These are phyloP conservation scores for Andrena minutula DNA, from an alignment of 2,888 invertebrate species.

Conservation along the genomic window DNA sequence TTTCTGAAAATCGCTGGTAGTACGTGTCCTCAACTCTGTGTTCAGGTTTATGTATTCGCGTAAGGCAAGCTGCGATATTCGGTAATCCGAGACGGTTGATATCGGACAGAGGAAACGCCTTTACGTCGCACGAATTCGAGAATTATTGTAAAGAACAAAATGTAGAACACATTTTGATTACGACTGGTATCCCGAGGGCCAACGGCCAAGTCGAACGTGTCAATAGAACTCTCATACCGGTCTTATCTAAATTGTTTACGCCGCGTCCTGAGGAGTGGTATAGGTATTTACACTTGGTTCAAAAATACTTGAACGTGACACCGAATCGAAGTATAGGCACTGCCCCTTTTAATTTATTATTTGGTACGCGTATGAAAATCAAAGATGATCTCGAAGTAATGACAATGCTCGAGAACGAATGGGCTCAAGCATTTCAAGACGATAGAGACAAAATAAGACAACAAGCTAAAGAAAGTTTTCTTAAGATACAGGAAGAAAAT, in stretches of 20 bases:
- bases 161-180: slow-evolving; percentile 45
- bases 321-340: slow-evolving; percentile 58
- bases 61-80: slow-evolving; percentile 30
- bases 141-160: slow-evolving; percentile 37
- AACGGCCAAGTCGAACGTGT: not conserved
- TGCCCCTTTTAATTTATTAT: slow-evolving; percentile 28
- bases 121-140: slow-evolving; percentile 44
- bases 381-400: not conserved
- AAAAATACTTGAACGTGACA: slow-evolving; percentile 35
- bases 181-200: slow-evolving; percentile 24
- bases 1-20: too few relatives aligned
- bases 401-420: not conserved
- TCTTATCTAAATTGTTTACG: slow-evolving; percentile 56
- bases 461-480: slow-evolving; percentile 56
- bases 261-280: slow-evolving; percentile 36
- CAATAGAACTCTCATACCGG: slow-evolving; percentile 33
- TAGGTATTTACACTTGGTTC: slow-evolving; percentile 48
- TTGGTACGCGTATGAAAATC: slow-evolving; percentile 47
- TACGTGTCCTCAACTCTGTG: too few relatives aligned
- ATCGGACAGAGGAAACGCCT: slow-evolving; percentile 46
- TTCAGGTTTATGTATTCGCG: too few relatives aligned
- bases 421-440: slow-evolving; percentile 45
- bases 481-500: slow-evolving; percentile 64
- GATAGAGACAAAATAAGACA: slow-evolving; percentile 44
- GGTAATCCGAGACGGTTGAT: slow-evolving; percentile 53